A percentile compares a stretch with the other conserved stretches of the same genome.
Conservation (phyloP, 1,140 invertebrate genomes). For the Telenomus remus region DNA sequence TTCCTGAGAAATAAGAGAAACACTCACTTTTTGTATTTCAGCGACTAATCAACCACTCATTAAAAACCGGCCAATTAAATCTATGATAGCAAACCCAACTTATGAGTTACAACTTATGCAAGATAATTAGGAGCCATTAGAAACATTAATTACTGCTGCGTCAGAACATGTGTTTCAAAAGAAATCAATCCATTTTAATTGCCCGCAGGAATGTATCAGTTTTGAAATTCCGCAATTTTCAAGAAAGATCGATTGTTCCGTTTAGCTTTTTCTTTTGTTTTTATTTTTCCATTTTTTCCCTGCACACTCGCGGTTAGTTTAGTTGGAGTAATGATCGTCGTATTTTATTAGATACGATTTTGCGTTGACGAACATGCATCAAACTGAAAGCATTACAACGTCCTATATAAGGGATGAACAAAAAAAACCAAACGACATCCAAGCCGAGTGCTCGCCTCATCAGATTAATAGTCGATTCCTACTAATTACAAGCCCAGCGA, state of each 20-base stretch:
- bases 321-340: slow-evolving; percentile 8
- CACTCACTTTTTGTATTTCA: slow-evolving; percentile 14
- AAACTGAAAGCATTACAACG: slow-evolving; percentile 51
- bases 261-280: background rate
- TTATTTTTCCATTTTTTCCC: too few relatives aligned
- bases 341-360: slow-evolving; percentile 28
- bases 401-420: slow-evolving; percentile 63
- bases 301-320: too few relatives aligned
- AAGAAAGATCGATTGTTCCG: background rate
- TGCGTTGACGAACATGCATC: slow-evolving; percentile 34
- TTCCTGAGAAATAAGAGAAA: slow-evolving; percentile 39
- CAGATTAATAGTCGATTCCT: slow-evolving; percentile 69
- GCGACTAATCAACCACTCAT: slow-evolving; percentile 24
- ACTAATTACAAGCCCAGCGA: slow-evolving; percentile 66
- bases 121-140: slow-evolving; percentile 37
- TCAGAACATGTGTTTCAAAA: slow-evolving; percentile 30
- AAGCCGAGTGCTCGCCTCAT: slow-evolving; percentile 50
- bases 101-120: slow-evolving; percentile 31
- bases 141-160: slow-evolving; percentile 34
- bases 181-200: slow-evolving; percentile 8
- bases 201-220: background rate
- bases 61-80: slow-evolving; percentile 43
- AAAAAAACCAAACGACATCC: slow-evolving; percentile 60
- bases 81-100: slow-evolving; percentile 25
- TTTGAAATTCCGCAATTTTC: background rate